Evolutionary conservation across 2,113 vertebrate species (phyloP), one percentile per base, ranked within the genome.

Genomic region (Zonotrichia leucophrys): DNA sequence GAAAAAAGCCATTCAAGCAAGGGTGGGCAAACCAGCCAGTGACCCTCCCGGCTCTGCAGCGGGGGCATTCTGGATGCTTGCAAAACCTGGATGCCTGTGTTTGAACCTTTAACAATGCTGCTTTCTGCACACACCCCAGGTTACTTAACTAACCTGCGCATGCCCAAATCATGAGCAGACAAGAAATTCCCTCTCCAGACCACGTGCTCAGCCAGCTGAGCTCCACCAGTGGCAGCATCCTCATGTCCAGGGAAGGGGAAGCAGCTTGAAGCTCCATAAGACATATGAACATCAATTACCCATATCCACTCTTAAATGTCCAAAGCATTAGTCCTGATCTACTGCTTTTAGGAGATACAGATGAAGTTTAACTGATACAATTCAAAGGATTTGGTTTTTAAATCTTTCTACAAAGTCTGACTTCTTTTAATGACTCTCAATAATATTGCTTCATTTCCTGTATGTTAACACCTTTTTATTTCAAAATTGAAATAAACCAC

Each of bases 231-330:
- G 22, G 39, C 0, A 20, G 9, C 12, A 37, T 3, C 6, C 21
- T 60, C 2, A 0, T 0, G 2, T 7, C 33, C 52, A 10, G 1
- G 3, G 37, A 41, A 63, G 41, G 22, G 56, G 66, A 42, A 42
- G 42, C 16, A 42, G 16, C 42, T 42, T 42, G 42, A 42, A 68
- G 50, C 33, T 22, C 24, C 12, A 0, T 10, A 25, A 63, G 13
- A 25, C 25, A 52, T n/a, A 0, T 33, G 18, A 6, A 52, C 20
- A 2, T 23, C 37, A 63, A 0, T 39, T n/a, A 59, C 6, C 28
- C 7, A 8, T 30, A 15, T 15, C 17, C 55, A 64, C 50, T 64
- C 28, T 52, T 30, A 47, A 46, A 42, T 9, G 15, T 6, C 28
- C 46, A 56, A 67, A 75, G 42, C 1, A 2, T 59, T 55, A 81